Conservation (phyloP, 2,888 invertebrate species). For the Diachrysia chrysitis region DNA sequence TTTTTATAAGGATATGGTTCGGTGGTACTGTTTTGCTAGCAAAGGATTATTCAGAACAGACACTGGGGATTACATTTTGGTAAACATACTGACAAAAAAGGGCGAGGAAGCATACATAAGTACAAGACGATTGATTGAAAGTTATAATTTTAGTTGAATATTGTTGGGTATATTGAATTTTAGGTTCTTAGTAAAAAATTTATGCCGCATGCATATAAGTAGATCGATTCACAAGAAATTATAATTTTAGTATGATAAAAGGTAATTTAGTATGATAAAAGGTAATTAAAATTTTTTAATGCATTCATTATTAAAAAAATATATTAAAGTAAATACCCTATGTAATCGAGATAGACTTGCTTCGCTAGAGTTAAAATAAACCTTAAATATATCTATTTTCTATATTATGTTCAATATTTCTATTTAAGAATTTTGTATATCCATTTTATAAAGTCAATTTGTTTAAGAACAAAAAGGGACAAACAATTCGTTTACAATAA, state of each 20-base stretch:
- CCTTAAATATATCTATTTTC: neutral
- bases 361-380: neutral
- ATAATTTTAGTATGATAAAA: too few relatives aligned
- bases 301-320: too few relatives aligned
- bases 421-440: neutral
- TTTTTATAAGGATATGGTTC: neutral
- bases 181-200: too few relatives aligned
- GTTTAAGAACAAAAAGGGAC: constrained; percentile 12
- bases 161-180: too few relatives aligned
- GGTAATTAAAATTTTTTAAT: too few relatives aligned
- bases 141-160: too few relatives aligned
- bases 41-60: neutral
- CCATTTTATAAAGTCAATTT: neutral
- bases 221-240: too few relatives aligned
- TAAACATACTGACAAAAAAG: neutral
- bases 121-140: too few relatives aligned
- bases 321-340: too few relatives aligned
- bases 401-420: neutral
- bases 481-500: constrained; percentile 50
- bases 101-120: neutral
- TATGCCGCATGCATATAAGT: too few relatives aligned
- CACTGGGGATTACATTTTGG: neutral
- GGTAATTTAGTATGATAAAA: too few relatives aligned
- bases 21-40: neutral
- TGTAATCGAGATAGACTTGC: neutral